phyloP scores from a whole-genome alignment of 1,140 invertebrate species.

The Pseudoatta argentina region DNA sequence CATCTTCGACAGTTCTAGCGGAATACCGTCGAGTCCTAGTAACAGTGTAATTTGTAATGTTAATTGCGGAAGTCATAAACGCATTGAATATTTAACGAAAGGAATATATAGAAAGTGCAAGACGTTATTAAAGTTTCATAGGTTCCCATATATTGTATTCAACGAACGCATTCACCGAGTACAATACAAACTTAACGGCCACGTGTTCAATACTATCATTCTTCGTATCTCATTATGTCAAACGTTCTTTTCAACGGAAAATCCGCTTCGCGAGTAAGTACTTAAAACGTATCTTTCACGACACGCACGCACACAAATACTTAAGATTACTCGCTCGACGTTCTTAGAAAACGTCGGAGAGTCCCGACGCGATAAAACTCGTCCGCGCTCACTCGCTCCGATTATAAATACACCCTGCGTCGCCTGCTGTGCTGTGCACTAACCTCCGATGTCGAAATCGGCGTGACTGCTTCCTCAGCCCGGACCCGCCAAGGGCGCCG shows the following conservation, averaged over 20 bases:
- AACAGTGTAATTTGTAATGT: background rate
- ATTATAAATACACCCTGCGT: conserved; percentile 43
- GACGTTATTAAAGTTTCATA: conserved; percentile 24
- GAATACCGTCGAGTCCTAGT: too few species aligned
- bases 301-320: background rate
- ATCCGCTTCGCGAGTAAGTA: background rate
- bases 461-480: conserved; percentile 14
- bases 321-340: conserved; percentile 22
- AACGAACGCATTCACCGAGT: conserved; percentile 6
- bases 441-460: conserved; percentile 57
- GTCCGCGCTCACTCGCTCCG: background rate
- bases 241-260: background rate
- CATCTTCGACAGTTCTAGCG: too few species aligned
- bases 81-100: background rate
- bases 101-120: background rate
- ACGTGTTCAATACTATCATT: background rate
- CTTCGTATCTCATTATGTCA: background rate
- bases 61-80: background rate
- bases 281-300: background rate
- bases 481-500: conserved; percentile 3
- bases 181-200: background rate
- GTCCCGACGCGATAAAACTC: background rate
- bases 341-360: conserved; percentile 32
- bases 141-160: background rate
- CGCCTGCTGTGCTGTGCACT: conserved; percentile 8